phyloP scores from a whole-genome alignment of 2,888 invertebrate species.

The Hylaea fasciaria region DNA sequence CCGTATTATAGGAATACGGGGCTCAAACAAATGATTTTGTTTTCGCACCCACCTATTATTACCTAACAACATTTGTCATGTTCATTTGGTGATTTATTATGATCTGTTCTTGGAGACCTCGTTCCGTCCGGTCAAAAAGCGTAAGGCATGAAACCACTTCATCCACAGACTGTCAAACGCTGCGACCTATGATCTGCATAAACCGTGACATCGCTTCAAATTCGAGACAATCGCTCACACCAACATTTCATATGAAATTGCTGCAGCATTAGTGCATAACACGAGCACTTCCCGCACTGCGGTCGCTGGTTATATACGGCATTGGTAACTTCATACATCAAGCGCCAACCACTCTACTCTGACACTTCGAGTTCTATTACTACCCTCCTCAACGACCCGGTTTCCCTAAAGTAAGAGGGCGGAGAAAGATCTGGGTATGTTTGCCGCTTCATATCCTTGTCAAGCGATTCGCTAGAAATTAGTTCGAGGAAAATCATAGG shows the following conservation, averaged over 20 bases:
- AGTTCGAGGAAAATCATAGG: constrained; percentile 54
- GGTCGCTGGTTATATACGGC: constrained; percentile 41
- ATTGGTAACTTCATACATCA: constrained; percentile 48
- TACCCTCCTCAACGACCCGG: constrained; percentile 16
- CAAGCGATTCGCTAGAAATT: constrained; percentile 57
- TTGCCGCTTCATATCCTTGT: constrained; percentile 49
- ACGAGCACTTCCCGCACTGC: constrained; percentile 43
- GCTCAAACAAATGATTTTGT: too few relatives aligned
- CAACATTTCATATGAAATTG: constrained; percentile 43
- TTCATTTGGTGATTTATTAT: too few relatives aligned
- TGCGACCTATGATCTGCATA: constrained; percentile 15
- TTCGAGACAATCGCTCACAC: constrained; percentile 39
- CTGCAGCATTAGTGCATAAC: constrained; percentile 45
- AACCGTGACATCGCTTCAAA: constrained; percentile 35
- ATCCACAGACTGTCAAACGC: too few relatives aligned
- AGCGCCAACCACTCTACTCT: constrained; percentile 36
- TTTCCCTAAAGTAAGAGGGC: constrained; percentile 2
- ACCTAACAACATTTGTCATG: too few relatives aligned
- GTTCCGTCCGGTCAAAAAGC: too few relatives aligned
- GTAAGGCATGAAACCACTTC: too few relatives aligned
- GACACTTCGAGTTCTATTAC: constrained; percentile 42
- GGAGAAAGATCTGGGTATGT: constrained; percentile 33
- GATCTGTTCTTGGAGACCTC: too few relatives aligned
- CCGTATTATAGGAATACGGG: too few relatives aligned
- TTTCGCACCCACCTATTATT: too few relatives aligned